phyloP scores from a whole-genome alignment of 2,888 invertebrate genomes.

The Ornithoptera alexandrae region DNA sequence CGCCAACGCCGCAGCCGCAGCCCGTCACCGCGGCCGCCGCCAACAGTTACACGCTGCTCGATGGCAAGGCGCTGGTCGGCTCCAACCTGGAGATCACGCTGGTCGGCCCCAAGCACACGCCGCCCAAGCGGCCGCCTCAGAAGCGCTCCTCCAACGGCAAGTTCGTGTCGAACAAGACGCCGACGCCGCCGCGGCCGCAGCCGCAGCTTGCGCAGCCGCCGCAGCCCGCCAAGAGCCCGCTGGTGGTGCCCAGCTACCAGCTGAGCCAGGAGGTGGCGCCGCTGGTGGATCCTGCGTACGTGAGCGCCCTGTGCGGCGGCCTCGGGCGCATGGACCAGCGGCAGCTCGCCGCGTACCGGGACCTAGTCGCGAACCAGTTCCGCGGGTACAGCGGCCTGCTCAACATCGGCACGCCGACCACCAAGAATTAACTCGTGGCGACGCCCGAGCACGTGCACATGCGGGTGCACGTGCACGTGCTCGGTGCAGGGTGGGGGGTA shows the following conservation, averaged over 20 bases:
- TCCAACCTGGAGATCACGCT: slow-evolving; percentile 87
- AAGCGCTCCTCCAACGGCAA: slow-evolving; percentile 80
- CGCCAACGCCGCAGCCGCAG: slow-evolving; percentile 35
- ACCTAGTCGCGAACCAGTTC: slow-evolving; percentile 64
- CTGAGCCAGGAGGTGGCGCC: slow-evolving; percentile 43
- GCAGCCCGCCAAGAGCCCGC: slow-evolving; percentile 41
- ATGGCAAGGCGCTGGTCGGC: slow-evolving; percentile 74
- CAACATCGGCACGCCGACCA: slow-evolving; percentile 67
- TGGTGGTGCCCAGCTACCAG: slow-evolving; percentile 50
- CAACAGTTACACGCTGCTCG: slow-evolving; percentile 68
- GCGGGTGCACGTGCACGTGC: too few species aligned
- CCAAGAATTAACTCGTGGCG: slow-evolving; percentile 55
- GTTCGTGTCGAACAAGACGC: slow-evolving; percentile 72
- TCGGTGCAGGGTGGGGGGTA: too few species aligned
- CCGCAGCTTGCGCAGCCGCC: slow-evolving; percentile 44
- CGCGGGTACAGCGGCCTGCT: slow-evolving; percentile 58
- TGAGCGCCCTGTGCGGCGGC: slow-evolving; percentile 63
- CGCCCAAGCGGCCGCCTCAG: slow-evolving; percentile 60
- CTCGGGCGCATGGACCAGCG: slow-evolving; percentile 67
- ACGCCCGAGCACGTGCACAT: neutral
- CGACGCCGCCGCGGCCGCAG: slow-evolving; percentile 53
- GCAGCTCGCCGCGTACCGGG: slow-evolving; percentile 68
- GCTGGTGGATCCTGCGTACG: slow-evolving; percentile 64
- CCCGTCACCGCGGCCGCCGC: slow-evolving; percentile 46
- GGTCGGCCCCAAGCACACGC: slow-evolving; percentile 75